Conservation (phyloP, 2,113 vertebrate species). For the Eidolon helvum region DNA sequence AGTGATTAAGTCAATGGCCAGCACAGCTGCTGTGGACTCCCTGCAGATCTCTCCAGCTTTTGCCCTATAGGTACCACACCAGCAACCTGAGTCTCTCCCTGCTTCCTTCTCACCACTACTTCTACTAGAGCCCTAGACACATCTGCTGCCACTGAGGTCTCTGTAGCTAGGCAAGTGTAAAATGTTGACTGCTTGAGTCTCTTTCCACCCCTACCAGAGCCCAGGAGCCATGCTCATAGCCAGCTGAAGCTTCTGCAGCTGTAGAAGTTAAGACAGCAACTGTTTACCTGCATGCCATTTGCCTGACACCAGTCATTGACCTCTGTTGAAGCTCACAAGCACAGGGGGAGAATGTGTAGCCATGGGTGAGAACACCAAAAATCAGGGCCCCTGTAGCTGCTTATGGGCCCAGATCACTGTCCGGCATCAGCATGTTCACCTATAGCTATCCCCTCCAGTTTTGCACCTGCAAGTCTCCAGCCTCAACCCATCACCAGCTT, state of each 20-base stretch:
- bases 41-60: not conserved
- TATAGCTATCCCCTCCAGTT: not conserved
- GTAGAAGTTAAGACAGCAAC: not conserved
- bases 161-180: not conserved
- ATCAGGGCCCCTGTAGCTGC: not conserved
- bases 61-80: not conserved
- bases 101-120: not conserved
- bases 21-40: not conserved
- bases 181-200: not conserved
- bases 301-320: not conserved
- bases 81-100: not conserved
- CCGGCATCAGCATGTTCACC: not conserved
- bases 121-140: not conserved
- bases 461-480: not conserved
- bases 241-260: not conserved
- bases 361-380: not conserved
- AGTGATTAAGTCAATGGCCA: not conserved
- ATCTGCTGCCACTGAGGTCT: not conserved
- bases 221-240: not conserved
- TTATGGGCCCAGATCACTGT: not conserved
- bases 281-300: not conserved
- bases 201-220: not conserved
- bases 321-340: not conserved
- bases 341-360: not conserved
- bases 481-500: not conserved